These are phyloP conservation scores for Tenebrio molitor DNA, from an alignment of 1,140 invertebrate species.

Conservation along the genomic window DNA sequence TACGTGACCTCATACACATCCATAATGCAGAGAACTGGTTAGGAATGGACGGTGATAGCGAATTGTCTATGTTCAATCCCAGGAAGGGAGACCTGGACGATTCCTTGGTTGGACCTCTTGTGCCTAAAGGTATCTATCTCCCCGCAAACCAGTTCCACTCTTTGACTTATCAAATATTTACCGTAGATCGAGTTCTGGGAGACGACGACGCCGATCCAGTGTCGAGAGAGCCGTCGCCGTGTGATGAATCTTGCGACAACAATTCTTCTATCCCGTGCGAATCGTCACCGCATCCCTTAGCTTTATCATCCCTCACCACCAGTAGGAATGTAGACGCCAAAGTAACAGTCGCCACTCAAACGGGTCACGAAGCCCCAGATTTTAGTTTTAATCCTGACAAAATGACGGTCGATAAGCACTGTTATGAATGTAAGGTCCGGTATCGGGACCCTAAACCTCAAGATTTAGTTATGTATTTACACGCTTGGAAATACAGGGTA, in stretches of 20 bases:
- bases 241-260: slow-evolving; percentile 68
- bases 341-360: slow-evolving; percentile 86
- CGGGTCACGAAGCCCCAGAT: slow-evolving; percentile 80
- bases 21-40: slow-evolving; percentile 96
- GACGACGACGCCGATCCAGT: slow-evolving; percentile 73
- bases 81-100: slow-evolving; percentile 77
- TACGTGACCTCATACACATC: slow-evolving; percentile 89
- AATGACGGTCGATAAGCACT: slow-evolving; percentile 86
- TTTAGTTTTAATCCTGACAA: slow-evolving; percentile 79
- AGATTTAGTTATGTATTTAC: slow-evolving; percentile 95
- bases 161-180: too few relatives aligned
- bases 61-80: slow-evolving; percentile 82
- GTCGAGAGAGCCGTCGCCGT: slow-evolving; percentile 76
- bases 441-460: slow-evolving; percentile 91
- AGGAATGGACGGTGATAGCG: slow-evolving; percentile 90
- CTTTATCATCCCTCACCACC: slow-evolving; percentile 52
- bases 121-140: slow-evolving; percentile 62
- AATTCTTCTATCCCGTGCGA: slow-evolving; percentile 54
- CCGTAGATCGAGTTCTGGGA: slow-evolving; percentile 61
- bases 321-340: slow-evolving; percentile 63
- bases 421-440: slow-evolving; percentile 92
- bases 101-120: slow-evolving; percentile 62
- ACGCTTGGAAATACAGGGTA: slow-evolving; percentile 92
- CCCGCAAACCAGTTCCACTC: too few relatives aligned
- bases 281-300: slow-evolving; percentile 56